Evolutionary conservation across 2,888 invertebrate species (phyloP), one percentile per base, ranked within the genome.

Genomic region (Agrochola litura): DNA sequence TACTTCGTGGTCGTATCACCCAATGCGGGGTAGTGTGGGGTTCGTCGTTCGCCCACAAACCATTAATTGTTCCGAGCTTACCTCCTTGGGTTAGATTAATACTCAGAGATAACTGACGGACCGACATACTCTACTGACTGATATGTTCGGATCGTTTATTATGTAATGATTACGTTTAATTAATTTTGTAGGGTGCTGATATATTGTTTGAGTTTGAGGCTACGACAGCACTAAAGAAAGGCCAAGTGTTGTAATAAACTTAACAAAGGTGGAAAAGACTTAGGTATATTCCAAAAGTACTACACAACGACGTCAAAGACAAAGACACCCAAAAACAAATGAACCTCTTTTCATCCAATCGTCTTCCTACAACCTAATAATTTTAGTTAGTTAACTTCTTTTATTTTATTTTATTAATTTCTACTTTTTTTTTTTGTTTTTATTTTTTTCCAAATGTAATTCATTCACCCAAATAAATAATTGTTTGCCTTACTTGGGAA

Each of bases 1-100:
- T 60, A 60, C 64, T 76, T 68, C 16, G 60, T 41, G 37, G 22
- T 30, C 68, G 43, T 46, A 61, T 65, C 61, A 22, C 37, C 72
- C 72, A 22, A 46, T n/a, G 46, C 49, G 22, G 70, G 52, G 16
- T 69, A 25, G 30, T 8, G 37, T 54, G 52, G 54, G 58, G 56
- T 67, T n/a, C 30, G 46, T n/a, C 46, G 66, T 41, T 69, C 85
- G 77, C 86, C 89, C 90, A 73, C 89, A 87, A 82, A 86, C 90
- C 90, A 92, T 91, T 91, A 91, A 91, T 92, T 89, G 90, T 89
- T 85, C 81, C 66, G 76, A 78, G 86, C 86, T 86, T 86, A 88
- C 86, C 83, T 85, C 82, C 79, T 73, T 75, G 81, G 84, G 80
- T 77, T 83, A 89, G 91, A 91, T 91, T 91, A 91, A 91, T 90